Evolutionary conservation across 2,888 invertebrate genomes (phyloP).

Genomic region (Conops quadrifasciatus): DNA sequence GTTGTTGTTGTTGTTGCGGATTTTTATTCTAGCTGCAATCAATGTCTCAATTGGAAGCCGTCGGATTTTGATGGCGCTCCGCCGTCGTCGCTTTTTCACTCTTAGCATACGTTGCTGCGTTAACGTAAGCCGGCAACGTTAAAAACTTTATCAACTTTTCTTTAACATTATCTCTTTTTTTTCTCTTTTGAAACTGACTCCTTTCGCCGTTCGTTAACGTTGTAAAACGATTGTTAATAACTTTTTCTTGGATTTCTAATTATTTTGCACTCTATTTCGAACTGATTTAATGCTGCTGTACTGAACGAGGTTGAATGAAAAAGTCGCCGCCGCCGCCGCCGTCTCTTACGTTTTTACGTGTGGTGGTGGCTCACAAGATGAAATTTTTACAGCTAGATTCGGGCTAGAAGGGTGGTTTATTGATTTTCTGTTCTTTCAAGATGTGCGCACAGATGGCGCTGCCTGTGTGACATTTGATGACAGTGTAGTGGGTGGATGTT

Average conservation of each 20-base stretch:
- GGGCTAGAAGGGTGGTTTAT: conserved; percentile 60
- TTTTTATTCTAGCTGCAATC: neutral
- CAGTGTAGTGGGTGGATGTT: conserved; percentile 2
- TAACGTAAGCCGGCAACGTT: conserved; percentile 41
- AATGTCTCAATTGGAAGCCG: conserved; percentile 15
- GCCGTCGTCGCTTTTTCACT: conserved; percentile 34
- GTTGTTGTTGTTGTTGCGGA: conserved; percentile 12
- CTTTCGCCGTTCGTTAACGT: conserved; percentile 42
- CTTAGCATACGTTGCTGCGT: conserved; percentile 41
- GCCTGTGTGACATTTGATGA: conserved; percentile 4
- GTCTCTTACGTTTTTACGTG: conserved; percentile 48
- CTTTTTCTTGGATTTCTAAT: conserved; percentile 37
- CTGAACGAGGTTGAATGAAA: conserved; percentile 29
- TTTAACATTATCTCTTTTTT: conserved; percentile 39
- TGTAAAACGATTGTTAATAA: conserved; percentile 42
- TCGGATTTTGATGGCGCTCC: conserved; percentile 17
- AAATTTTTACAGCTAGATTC: conserved; percentile 61
- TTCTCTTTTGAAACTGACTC: too few relatives aligned
- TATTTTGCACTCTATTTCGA: conserved; percentile 41
- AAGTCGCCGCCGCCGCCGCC: conserved; percentile 35
- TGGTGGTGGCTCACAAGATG: conserved; percentile 59
- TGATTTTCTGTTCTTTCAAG: conserved; percentile 56
- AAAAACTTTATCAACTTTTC: conserved; percentile 43
- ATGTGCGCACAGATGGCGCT: conserved; percentile 28
- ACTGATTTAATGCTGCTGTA: conserved; percentile 11